Evolutionary conservation across 1,140 invertebrate genomes (phyloP), one percentile per base, ranked within the genome.

Genomic region (Bombus confusus): DNA sequence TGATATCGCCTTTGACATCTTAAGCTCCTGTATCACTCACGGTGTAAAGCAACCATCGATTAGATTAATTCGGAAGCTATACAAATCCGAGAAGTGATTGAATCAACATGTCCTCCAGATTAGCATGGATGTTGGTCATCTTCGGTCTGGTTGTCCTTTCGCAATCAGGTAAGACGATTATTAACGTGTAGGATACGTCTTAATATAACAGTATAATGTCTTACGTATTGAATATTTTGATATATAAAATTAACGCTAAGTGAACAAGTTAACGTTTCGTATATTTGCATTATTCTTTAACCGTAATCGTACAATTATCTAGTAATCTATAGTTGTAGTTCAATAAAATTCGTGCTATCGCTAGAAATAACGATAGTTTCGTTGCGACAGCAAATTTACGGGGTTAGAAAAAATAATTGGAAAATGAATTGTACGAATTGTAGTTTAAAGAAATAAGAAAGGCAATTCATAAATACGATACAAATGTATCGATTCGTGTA

Each of bases 151-250:
- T 76, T 28, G 57, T 84, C 31, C 37, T 88, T 8, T 71, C 74
- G 22, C 83, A 81, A 34, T 86, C 90, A 64, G 90, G 91, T 91
- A 64, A 88, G 86, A 80, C 25, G 6, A 18, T 72, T 28, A 62
- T 18, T 9, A 4, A 9, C 3, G 18, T 8, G 13, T 28, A 28
- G 22, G 28, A 59, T 59, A 47, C 47, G 47, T 47, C 47, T 47
- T 47, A 62, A 62, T 62, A 62, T 62, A 62, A n/a, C 59, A 8
- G 13, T 62, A 28, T 62, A 62, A n/a, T n/a, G 28, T n/a, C n/a
- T n/a, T n/a, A 62, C 59, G 4, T n/a, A n/a, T 28, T 62, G n/a
- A 62, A 62, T 62, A 62, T n/a, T 13, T n/a, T 28, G 10, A 59
- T 28, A 28, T 59, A 59, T 18, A 47, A 47, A 47, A 47, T 47